Conservation (phyloP, 23 tunicate genomes). For the Styela clava region DNA sequence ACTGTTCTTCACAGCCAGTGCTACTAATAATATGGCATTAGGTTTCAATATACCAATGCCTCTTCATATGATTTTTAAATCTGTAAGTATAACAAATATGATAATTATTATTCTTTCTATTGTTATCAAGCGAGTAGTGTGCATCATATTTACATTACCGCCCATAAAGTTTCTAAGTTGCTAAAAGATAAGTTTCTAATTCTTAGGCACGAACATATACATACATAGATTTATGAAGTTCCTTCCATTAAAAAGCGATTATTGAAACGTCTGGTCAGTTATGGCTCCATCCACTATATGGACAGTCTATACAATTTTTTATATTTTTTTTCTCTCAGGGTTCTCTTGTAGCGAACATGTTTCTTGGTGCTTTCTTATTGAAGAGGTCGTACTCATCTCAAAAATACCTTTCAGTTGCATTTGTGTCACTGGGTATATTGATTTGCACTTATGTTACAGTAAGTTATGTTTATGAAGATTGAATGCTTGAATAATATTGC, state of each 20-base stretch:
- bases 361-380: conserved; percentile 50
- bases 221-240: too few relatives aligned
- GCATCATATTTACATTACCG: too few relatives aligned
- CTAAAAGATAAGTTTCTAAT: too few relatives aligned
- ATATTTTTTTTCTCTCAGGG: conserved; percentile 48
- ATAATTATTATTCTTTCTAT: too few relatives aligned
- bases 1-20: conserved; percentile 52
- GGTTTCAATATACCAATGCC: conserved; percentile 79
- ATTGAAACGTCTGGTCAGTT: too few relatives aligned
- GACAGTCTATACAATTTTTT: not conserved
- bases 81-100: conserved; percentile 85
- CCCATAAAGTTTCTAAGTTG: too few relatives aligned
- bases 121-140: too few relatives aligned
- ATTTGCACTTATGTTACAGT: conserved; percentile 87
- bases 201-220: too few relatives aligned
- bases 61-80: conserved; percentile 86
- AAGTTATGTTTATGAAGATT: too few relatives aligned
- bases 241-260: too few relatives aligned
- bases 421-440: conserved; percentile 77
- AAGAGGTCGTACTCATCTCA: conserved; percentile 35
- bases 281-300: not conserved
- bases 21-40: conserved; percentile 82
- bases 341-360: conserved; percentile 75
- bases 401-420: conserved; percentile 53
- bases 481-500: not conserved